A percentile compares a stretch with the other conserved stretches of the same genome.
These are phyloP conservation scores for Pituophis catenifer DNA, from an alignment of 2,113 vertebrate species.

Conservation along the genomic window DNA sequence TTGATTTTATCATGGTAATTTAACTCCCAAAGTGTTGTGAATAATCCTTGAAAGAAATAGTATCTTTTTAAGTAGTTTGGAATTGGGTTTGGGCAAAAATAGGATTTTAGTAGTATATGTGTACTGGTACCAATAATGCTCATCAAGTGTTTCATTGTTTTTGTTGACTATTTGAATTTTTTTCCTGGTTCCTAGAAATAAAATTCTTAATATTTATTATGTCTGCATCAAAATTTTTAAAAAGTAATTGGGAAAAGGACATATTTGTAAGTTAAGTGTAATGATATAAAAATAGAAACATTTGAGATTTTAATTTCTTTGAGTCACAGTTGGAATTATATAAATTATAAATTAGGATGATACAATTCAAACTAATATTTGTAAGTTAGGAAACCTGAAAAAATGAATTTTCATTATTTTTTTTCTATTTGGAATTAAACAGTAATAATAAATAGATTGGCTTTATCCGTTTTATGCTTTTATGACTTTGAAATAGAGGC, in stretches of 20 bases:
- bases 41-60: slow-evolving; percentile 68
- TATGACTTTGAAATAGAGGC: slow-evolving; percentile 48
- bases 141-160: background rate
- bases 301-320: slow-evolving; percentile 76
- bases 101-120: slow-evolving; percentile 36
- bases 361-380: slow-evolving; percentile 73
- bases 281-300: slow-evolving; percentile 64
- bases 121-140: slow-evolving; percentile 12
- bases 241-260: slow-evolving; percentile 41
- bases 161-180: slow-evolving; percentile 36
- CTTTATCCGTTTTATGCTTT: slow-evolving; percentile 47
- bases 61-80: slow-evolving; percentile 69
- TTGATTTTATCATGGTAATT: slow-evolving; percentile 73
- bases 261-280: slow-evolving; percentile 6
- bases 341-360: slow-evolving; percentile 70
- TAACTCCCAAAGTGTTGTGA: slow-evolving; percentile 71
- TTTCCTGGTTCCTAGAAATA: slow-evolving; percentile 36
- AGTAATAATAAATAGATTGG: slow-evolving; percentile 48
- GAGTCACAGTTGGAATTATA: slow-evolving; percentile 66
- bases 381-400: slow-evolving; percentile 71
- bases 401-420: slow-evolving; percentile 66
- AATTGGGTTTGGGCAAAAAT: slow-evolving; percentile 63
- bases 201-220: background rate
- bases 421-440: slow-evolving; percentile 54
- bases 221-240: slow-evolving; percentile 19